These are phyloP conservation scores for Myotis findleyi DNA, from an alignment of 2,797 vertebrate species.

Conservation along the genomic window DNA sequence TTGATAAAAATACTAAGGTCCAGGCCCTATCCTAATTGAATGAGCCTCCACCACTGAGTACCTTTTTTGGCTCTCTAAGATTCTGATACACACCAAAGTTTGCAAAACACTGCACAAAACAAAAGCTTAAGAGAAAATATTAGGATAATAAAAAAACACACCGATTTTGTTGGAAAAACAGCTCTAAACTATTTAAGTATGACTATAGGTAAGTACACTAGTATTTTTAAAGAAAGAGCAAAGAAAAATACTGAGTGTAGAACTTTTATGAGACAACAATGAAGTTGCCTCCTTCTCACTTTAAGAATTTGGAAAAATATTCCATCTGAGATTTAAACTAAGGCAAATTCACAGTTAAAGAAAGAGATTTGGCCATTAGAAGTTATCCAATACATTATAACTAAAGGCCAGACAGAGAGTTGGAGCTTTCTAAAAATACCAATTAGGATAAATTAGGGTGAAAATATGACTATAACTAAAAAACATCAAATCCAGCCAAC, in stretches of 20 bases:
- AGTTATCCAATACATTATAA: neutral
- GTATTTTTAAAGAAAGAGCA: slow-evolving; percentile 54
- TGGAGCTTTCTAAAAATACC: slow-evolving; percentile 34
- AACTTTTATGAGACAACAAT: neutral
- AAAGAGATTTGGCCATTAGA: neutral
- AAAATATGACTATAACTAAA: neutral
- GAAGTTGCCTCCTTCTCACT: neutral
- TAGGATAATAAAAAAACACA: slow-evolving; percentile 40
- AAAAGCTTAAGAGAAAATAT: slow-evolving; percentile 38
- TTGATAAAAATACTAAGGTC: slow-evolving; percentile 35
- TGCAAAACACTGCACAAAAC: slow-evolving; percentile 25
- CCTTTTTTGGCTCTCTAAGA: neutral
- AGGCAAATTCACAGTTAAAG: slow-evolving; percentile 54
- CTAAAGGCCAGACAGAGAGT: slow-evolving; percentile 6
- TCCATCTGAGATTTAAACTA: slow-evolving; percentile 56
- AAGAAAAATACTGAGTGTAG: neutral
- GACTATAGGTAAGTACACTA: neutral
- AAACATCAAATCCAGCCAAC: neutral
- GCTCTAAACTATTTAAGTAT: slow-evolving; percentile 61
- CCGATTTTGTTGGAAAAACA: neutral
- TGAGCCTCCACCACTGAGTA: neutral
- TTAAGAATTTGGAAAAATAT: slow-evolving; percentile 54
- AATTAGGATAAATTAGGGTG: slow-evolving; percentile 14
- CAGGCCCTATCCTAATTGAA: neutral
- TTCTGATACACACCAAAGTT: slow-evolving; percentile 42